phyloP scores from a whole-genome alignment of 1,140 invertebrate species.

The Micrasema minimum region DNA sequence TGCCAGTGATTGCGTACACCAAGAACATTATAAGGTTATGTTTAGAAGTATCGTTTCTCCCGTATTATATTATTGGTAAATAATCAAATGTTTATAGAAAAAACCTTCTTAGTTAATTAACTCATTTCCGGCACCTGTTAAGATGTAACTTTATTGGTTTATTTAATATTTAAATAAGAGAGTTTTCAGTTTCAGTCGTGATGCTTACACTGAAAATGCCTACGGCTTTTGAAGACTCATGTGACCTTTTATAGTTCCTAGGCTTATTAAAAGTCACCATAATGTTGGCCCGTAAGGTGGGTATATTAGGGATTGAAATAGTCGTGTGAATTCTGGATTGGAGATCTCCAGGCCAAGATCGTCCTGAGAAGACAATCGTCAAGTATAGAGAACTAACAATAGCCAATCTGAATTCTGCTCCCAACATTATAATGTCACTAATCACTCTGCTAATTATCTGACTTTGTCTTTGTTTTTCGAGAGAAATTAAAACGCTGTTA shows the following conservation, averaged over 20 bases:
- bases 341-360: neutral
- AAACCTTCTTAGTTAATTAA: neutral
- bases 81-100: neutral
- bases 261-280: slow-evolving; percentile 1
- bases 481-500: neutral
- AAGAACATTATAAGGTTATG: no score
- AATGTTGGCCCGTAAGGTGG: neutral
- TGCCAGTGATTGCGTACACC: no score
- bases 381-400: neutral
- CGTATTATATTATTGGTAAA: neutral
- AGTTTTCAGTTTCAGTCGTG: neutral
- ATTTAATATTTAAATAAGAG: neutral
- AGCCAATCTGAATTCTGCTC: neutral
- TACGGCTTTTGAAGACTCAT: neutral
- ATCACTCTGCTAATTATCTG: neutral
- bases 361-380: slow-evolving; percentile 2
- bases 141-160: neutral
- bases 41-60: no score
- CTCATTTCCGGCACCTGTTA: neutral
- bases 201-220: neutral
- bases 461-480: neutral
- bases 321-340: neutral
- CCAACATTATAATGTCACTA: slow-evolving; percentile 8
- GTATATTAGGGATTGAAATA: neutral
- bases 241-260: slow-evolving; percentile 9